Conservation (phyloP, 2,113 vertebrate genomes). For the Sclerurus mexicanus region DNA sequence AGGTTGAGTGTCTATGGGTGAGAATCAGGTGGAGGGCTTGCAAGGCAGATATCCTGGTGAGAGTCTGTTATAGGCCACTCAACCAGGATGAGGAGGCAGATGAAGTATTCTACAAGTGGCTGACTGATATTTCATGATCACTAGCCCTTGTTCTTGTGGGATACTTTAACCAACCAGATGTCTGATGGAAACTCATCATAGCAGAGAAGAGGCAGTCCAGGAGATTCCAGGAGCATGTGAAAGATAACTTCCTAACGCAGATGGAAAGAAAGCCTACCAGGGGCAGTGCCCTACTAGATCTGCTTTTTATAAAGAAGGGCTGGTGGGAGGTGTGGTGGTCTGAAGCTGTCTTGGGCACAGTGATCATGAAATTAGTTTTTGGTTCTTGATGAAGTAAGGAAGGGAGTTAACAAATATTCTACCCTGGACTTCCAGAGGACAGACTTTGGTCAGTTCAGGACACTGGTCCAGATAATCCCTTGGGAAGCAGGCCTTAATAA, state of each 20-base stretch:
- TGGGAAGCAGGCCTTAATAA: not conserved
- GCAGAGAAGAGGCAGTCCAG: not conserved
- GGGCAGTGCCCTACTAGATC: not conserved
- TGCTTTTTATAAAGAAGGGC: not conserved
- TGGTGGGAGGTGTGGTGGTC: not conserved
- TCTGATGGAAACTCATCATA: not conserved
- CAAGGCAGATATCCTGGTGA: not conserved
- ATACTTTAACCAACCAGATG: not conserved
- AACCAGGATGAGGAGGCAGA: not conserved
- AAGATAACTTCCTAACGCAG: not conserved
- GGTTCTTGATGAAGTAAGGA: not conserved
- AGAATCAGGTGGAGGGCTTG: not conserved
- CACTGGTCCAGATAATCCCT: not conserved
- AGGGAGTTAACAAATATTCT: not conserved
- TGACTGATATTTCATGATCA: rapidly evolving
- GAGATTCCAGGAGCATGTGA: not conserved
- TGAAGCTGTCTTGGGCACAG: not conserved
- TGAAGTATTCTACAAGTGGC: not conserved
- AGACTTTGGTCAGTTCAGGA: not conserved
- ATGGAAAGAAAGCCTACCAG: not conserved
- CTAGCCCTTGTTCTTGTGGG: not conserved
- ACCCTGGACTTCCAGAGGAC: not conserved
- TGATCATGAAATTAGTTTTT: not conserved
- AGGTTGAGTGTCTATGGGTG: not conserved
- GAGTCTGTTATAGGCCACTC: not conserved